Evolutionary conservation across 2,888 invertebrate genomes (phyloP), one percentile per base, ranked within the genome.

Genomic region (Phalera bucephala): DNA sequence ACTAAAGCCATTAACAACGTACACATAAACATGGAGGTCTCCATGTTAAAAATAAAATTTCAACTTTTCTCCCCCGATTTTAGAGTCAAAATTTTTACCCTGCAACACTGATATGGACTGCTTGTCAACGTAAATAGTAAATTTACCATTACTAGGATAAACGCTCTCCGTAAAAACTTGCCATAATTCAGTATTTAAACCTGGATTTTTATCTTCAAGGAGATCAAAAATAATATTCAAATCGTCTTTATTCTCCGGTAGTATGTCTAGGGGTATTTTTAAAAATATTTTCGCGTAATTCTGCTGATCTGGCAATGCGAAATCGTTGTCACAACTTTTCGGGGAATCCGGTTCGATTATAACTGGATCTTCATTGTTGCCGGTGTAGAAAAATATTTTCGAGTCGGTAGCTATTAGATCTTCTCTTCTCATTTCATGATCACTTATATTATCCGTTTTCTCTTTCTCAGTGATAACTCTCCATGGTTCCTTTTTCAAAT

Each of bases 171-270:
- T 64, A 3, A 57, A 65, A 0, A 85, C 53, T 30, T 76, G 66
- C 87, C 87, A 87, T 1, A 82, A 20, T 25, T 85, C 82, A 0
- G 85, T 84, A 28, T 85, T 85, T 3, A 88, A 40, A 0, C 82
- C 85, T 0, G 86, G 84, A 21, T 87, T 88, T 28, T 82, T 81
- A 28, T 87, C 82, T 59, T 86, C 82, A 0, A 88, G 48, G 1
- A 87, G 39, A 45, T 85, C 82, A 10, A 88, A 78, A 1, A 88
- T 73, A 0, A 86, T 72, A 13, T 72, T 77, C 31, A 88, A 52
- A 33, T 85, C 85, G 0, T 86, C 80, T 21, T 73, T 72, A n/a
- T 65, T 70, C 0, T 84, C 79, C 0, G 83, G 83, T 0, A 84
- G 39, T 22, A 87, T 77, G 3, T 62, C 65, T 0, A 55, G 7